Evolutionary conservation across 2,113 vertebrate genomes (phyloP).

Genomic region (Craseonycteris thonglongyai): DNA sequence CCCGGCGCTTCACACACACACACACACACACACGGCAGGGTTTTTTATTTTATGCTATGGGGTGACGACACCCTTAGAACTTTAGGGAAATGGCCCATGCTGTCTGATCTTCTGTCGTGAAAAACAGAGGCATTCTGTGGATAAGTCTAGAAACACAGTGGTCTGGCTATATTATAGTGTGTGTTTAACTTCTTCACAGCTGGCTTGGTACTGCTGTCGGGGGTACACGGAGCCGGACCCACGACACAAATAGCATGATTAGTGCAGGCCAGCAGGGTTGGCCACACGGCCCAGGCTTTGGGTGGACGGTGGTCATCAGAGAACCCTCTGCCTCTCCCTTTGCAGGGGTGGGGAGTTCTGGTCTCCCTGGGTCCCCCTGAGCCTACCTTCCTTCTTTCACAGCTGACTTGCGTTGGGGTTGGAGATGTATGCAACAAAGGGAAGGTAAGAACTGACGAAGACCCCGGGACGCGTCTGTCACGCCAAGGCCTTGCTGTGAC

Average conservation of each 20-base stretch:
- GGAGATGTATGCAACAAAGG: slow-evolving; percentile 97
- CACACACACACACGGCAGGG: not conserved
- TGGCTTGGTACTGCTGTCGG: not conserved
- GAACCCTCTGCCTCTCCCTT: not conserved
- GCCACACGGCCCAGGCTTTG: not conserved
- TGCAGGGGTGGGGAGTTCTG: not conserved
- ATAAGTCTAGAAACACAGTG: not conserved
- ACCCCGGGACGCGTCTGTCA: not conserved
- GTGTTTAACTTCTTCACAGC: too few relatives aligned
- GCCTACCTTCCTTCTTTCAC: slow-evolving; percentile 59
- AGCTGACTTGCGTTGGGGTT: slow-evolving; percentile 95
- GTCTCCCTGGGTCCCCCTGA: not conserved
- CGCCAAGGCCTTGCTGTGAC: not conserved
- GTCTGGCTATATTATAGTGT: not conserved
- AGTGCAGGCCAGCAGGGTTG: rapidly evolving
- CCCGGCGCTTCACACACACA: not conserved
- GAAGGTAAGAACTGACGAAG: slow-evolving; percentile 82
- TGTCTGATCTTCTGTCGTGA: not conserved
- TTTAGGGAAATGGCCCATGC: not conserved
- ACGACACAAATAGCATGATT: not conserved
- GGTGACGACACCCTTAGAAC: not conserved
- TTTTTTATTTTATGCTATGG: not conserved
- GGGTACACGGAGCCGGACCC: not conserved
- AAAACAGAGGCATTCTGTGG: not conserved
- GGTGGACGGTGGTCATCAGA: not conserved